Base-by-base conservation (phyloP, 1,140 invertebrate species). In the Tetraneura akinire region DNA sequence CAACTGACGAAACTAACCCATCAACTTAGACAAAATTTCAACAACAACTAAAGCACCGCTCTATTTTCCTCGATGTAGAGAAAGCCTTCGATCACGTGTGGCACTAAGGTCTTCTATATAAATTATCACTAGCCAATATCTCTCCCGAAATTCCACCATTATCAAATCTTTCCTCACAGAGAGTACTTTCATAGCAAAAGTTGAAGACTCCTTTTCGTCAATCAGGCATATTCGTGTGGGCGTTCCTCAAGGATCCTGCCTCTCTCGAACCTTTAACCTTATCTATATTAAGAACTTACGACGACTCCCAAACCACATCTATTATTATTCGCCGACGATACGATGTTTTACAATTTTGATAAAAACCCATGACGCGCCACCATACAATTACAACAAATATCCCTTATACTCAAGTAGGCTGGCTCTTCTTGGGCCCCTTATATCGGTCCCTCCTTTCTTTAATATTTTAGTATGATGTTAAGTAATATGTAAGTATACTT, bases 41-140 rank as follows among this genome's bases (percentile, higher is more conserved):
- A 60, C 21, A 60, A 60, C 21, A 23, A 60, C 18, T 8, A 23
- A 1, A 14, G 26, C 16, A 60, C 57, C 3, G 57, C 57, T 11
- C 57, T 23, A 26, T 60, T 4, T 60, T 60, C 23, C n/a, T 60
- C 26, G 57, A 60, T 13, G 21, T 60, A 6, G 57, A 60, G 26
- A 60, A 60, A 60, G 21, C 57, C 4, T 60, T 60, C 21, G 57
- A 60, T 21, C 57, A 21, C 26, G 57, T 60, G n/a, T 60, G 57
- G 57, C 13, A 14, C 57, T 6, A 60, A 21, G 57, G 57, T 13
- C 57, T 60, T 4, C 2, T 60, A 8, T 23, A 60, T 21, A 23
- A 60, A 26, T 13, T 60, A 10, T 23, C n/a, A n/a, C n/a, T n/a
- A n/a, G n/a, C n/a, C n/a, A n/a, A n/a, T n/a, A n/a, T n/a, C n/a